Evolutionary conservation across 1,140 invertebrate genomes (phyloP), one percentile per base, ranked within the genome.

Genomic region (Cydia splendana): DNA sequence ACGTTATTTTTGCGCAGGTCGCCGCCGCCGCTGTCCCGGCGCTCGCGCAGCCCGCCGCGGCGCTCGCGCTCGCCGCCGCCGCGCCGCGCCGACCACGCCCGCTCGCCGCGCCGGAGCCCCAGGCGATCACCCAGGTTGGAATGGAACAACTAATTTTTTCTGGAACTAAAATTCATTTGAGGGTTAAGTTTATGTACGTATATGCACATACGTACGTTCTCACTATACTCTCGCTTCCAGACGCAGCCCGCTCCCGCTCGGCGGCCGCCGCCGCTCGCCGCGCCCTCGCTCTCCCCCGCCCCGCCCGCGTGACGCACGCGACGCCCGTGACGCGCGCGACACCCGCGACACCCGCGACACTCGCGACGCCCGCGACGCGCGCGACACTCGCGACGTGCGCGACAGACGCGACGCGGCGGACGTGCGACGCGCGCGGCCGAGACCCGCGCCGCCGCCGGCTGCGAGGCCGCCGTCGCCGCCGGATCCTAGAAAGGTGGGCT

Each of bases 391-490:
- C 3, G 51, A 53, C 15, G 1, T 5, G 4, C 13, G 51, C 13
- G 51, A 53, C 13, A 53, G 51, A 5, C 51, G 15, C 15, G 51
- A 53, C 13, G 51, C 51, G 51, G 13, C n/a, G 15, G 51, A 53
- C 15, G 51, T n/a, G 5, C 51, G 51, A 0, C n/a, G 51, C 13
- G 51, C 53, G 18, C 53, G 53, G 1, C n/a, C 53, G n/a, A 9
- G 53, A 18, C 53, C 9, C 83, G 83, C 38, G n/a, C n/a, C 18
- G 18, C 53, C 53, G n/a, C 53, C n/a, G 9, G n/a, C 18, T 4
- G 81, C 76, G 0, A 42, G 88, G 0, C 89, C 91, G 0, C 90
- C 92, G 0, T 88, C 88, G 4, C 91, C 91, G 0, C 90, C 90
- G 0, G 84, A 84, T 18, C 91, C 88, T 2, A 84, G 88, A 74